Conservation (phyloP, 2,888 invertebrate species). For the Chironomus riparius region DNA sequence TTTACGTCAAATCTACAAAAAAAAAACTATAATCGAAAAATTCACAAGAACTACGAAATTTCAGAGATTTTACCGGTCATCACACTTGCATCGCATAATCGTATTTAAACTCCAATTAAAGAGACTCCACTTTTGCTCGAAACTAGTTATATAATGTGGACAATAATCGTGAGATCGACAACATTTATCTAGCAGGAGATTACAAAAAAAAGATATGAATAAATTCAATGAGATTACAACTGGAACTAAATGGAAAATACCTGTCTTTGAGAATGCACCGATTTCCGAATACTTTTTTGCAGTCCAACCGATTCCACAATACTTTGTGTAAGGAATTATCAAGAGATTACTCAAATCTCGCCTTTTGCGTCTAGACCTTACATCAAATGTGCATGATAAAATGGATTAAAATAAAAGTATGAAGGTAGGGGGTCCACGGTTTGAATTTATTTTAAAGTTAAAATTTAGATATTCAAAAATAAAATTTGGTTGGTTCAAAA, state of each 20-base stretch:
- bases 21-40: too few relatives aligned
- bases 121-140: constrained; percentile 68
- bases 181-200: constrained; percentile 47
- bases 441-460: too few relatives aligned
- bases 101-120: constrained; percentile 82
- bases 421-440: too few relatives aligned
- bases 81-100: constrained; percentile 81
- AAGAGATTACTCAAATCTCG: constrained; percentile 52
- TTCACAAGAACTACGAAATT: too few relatives aligned
- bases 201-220: too few relatives aligned
- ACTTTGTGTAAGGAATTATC: constrained; percentile 76
- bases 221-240: neutral
- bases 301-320: constrained; percentile 78
- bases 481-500: too few relatives aligned
- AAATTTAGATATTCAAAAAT: too few relatives aligned
- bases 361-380: neutral
- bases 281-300: constrained; percentile 68
- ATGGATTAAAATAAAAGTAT: too few relatives aligned
- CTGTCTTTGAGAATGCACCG: constrained; percentile 68
- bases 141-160: constrained; percentile 69
- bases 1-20: too few relatives aligned
- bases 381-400: neutral
- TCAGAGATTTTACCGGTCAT: constrained; percentile 58
- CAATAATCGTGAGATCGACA: constrained; percentile 78
- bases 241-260: neutral